Evolutionary conservation across 2,797 vertebrate species (phyloP).

Genomic region (Urocyon cinereoargenteus): DNA sequence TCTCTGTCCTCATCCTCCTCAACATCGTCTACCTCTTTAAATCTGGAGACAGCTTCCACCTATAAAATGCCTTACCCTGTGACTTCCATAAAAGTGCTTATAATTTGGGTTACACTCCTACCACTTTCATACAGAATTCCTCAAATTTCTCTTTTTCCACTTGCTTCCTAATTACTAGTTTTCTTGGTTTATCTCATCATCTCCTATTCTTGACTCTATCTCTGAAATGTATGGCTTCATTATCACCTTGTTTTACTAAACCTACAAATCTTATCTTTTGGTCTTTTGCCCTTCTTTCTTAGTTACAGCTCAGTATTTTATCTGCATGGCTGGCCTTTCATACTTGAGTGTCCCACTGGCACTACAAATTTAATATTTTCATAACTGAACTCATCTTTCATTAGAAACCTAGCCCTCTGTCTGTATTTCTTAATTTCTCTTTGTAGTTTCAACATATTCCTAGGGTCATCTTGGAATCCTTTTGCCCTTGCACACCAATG

Average conservation of each 20-base stretch:
- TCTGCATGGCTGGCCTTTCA: not conserved
- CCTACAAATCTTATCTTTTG: not conserved
- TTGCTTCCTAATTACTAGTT: not conserved
- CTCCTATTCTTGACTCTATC: not conserved
- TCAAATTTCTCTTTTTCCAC: not conserved
- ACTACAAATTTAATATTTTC: constrained; percentile 19
- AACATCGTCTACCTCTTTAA: not conserved
- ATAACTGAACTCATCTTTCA: not conserved
- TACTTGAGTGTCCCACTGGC: not conserved
- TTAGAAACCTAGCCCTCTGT: not conserved
- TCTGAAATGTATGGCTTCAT: constrained; percentile 15
- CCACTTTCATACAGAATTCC: not conserved
- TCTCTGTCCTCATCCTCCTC: not conserved
- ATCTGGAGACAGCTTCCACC: not conserved
- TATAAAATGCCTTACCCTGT: not conserved
- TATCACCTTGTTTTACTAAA: not conserved
- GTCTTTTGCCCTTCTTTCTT: not conserved
- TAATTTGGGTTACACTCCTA: not conserved
- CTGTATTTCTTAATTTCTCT: not conserved
- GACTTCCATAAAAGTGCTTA: not conserved
- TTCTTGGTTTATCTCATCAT: not conserved
- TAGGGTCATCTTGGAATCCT: not conserved
- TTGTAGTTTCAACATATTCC: not conserved
- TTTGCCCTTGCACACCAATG: not conserved
- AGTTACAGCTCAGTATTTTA: not conserved